Base-by-base conservation (phyloP, 2,113 vertebrate genomes). In the Potamarius usumacintae region DNA sequence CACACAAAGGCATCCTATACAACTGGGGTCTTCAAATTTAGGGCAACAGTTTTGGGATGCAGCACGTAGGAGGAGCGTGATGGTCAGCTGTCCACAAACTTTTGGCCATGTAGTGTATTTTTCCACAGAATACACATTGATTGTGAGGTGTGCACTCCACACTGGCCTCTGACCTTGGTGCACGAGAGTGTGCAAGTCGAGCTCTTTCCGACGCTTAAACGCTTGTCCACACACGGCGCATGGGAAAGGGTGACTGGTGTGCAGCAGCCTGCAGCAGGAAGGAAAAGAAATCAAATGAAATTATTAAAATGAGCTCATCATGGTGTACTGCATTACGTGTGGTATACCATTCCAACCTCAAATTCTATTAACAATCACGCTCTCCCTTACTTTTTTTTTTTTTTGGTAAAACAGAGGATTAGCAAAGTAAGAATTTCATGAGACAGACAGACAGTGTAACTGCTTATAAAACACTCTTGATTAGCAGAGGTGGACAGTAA, bases 191-290 rank as follows among this genome's bases (percentile, higher is more conserved):
- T 98, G 97, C 18, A 97, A 94, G 85, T 98, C 97, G 30, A 98
- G 95, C 86, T 97, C 95, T 82, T 96, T 96, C 71, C 96, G 96
- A 7, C 97, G 95, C 84, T 96, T 92, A 92, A 98, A 98, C 20
- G 96, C 96, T 27, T 96, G 95, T 1, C 97, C 96, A 11, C 97
- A 98, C 2, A 95, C 94, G 0, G 90, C 89, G 78, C 97, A 98
- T 27, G 95, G 96, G 89, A 97, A 97, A 0, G 97, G 97, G 27
- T 96, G 96, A n/a, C 96, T 97, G 0, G 96, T 97, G 93, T 98
- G 97, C 30, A 97, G 96, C 82, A 96, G 95, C 83, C 97, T 96
- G 89, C 14, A 0, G 86, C 85, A n/a, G 2, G 82, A 58, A 87
- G 4, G 52, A 42, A 86, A 58, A 87, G 42, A 50, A 34, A 67